Evolutionary conservation across 2,797 vertebrate genomes (phyloP), one percentile per base, ranked within the genome.

Genomic region (Knipowitschia caucasica): DNA sequence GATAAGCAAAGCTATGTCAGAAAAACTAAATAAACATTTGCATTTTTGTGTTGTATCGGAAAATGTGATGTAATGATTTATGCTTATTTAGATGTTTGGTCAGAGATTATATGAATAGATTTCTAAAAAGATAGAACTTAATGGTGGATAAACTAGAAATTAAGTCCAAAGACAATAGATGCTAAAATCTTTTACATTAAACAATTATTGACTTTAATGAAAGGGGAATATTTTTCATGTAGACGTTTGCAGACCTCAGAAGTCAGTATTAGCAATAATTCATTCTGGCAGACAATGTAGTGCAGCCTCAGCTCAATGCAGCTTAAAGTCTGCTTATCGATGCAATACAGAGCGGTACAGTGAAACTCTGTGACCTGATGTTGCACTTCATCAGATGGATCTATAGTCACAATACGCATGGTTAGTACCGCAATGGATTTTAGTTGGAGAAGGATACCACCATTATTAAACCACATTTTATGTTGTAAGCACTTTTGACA

Each of bases 341-440:
- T 70, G 75, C 74, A 66, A 44, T 43, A 67, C 67, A 62, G 69
- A 80, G 67, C 63, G 63, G 47, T 60, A 53, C 6, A 67, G 66
- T 75, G 75, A 58, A 65, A 66, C 69, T 71, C 68, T 64, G 42
- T 78, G 81, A 82, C 73, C 75, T 17, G 17, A 54, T 26, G 61
- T 50, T 70, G 63, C 56, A 44, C 64, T 57, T 69, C 50, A 69
- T 58, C 61, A 60, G 43, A 15, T 40, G 33, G 1, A 35, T 50
- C 29, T 53, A 36, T 21, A 35, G 63, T 60, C 25, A 15, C 17
- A 38, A 35, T 9, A 18, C 36, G n/a, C 59, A 31, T 7, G 38
- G 17, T 17, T 25, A 44, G 1, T n/a, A n/a, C 2, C n/a, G 31
- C 31, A 33, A 33, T 14, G 4, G 4, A n/a, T 14, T 33, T 17